Conservation (phyloP, 2,113 vertebrate species). For the Alexandromys fortis region DNA sequence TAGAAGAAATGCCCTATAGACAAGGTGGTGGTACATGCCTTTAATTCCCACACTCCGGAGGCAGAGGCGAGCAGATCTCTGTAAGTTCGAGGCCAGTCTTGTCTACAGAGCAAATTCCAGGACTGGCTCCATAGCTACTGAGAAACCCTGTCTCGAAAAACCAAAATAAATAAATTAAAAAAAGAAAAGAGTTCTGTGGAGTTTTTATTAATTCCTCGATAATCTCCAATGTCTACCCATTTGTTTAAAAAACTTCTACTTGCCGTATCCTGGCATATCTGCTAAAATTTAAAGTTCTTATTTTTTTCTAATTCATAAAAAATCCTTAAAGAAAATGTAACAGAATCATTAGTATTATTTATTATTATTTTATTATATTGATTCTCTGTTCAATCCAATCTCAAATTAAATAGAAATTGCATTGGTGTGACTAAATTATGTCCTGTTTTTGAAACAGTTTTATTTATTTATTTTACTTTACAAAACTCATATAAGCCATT, state of each 20-base stretch:
- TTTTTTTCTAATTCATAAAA: constrained; percentile 24
- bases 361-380: background rate
- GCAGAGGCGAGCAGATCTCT: no score
- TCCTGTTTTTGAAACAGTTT: constrained; percentile 36
- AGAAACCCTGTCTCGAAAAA: no score
- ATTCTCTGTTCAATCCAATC: constrained; percentile 16
- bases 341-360: background rate
- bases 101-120: no score
- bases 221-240: background rate
- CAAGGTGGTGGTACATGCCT: no score
- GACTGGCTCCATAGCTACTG: no score
- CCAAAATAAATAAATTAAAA: no score
- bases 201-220: background rate
- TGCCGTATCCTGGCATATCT: background rate
- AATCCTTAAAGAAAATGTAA: constrained; percentile 26
- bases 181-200: background rate
- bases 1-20: background rate
- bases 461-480: background rate
- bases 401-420: constrained; percentile 49
- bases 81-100: no score
- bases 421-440: constrained; percentile 45
- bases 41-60: no score
- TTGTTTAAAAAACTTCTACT: background rate
- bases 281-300: background rate
- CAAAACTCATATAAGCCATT: constrained; percentile 25